Conservation (phyloP, 2,888 invertebrate genomes). For the Prosapia bicincta region DNA sequence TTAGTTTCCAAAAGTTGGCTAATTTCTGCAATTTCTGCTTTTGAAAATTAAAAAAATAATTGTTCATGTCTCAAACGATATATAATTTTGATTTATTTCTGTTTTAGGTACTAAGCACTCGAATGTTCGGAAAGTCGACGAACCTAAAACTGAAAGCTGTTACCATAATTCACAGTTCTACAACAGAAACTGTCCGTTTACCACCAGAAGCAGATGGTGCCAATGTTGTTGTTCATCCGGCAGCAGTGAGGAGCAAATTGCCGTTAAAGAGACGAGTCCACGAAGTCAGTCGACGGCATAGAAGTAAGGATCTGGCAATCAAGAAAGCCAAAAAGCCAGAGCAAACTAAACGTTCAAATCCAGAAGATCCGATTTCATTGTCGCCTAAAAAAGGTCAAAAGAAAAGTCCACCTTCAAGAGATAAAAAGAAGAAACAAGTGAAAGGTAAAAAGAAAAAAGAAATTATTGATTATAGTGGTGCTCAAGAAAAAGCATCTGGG, state of each 20-base stretch:
- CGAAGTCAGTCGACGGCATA: constrained; percentile 39
- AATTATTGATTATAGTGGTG: constrained; percentile 73
- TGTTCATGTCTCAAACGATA: too few relatives aligned
- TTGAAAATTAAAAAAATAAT: too few relatives aligned
- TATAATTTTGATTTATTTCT: too few relatives aligned
- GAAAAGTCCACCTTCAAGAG: constrained; percentile 45
- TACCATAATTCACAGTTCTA: constrained; percentile 86
- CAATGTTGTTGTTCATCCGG: constrained; percentile 70
- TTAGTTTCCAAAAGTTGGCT: too few relatives aligned
- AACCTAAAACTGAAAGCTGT: constrained; percentile 81
- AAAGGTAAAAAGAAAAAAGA: constrained; percentile 60
- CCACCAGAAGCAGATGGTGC: constrained; percentile 58
- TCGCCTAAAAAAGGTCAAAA: constrained; percentile 54
- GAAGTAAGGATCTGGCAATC: constrained; percentile 28
- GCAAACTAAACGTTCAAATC: constrained; percentile 39
- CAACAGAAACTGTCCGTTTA: constrained; percentile 81
- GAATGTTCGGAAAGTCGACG: constrained; percentile 73
- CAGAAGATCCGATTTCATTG: constrained; percentile 45
- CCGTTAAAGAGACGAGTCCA: constrained; percentile 81
- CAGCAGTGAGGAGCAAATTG: constrained; percentile 79
- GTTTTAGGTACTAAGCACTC: constrained; percentile 76
- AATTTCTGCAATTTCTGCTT: too few relatives aligned
- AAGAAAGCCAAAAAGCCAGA: constrained; percentile 47
- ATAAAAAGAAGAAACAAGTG: constrained; percentile 46
- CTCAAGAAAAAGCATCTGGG: constrained; percentile 49